phyloP scores from a whole-genome alignment of 2,113 vertebrate genomes.

The Dicaeum eximium region DNA sequence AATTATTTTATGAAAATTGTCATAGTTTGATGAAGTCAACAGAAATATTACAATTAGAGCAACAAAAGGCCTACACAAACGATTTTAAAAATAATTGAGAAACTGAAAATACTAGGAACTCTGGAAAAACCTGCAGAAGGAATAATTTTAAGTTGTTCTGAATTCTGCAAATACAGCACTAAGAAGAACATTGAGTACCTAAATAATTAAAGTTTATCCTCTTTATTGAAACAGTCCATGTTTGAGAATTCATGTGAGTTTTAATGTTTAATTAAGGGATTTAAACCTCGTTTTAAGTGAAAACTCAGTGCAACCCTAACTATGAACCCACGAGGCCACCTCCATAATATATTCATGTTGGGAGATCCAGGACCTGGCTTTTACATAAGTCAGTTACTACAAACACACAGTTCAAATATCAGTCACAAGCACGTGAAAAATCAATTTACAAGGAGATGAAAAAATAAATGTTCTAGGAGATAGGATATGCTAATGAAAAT shows the following conservation, averaged over 20 bases:
- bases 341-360: slow-evolving; percentile 50
- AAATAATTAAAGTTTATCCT: slow-evolving; percentile 64
- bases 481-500: slow-evolving; percentile 61
- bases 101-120: neutral
- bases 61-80: neutral
- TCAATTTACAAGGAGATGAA: slow-evolving; percentile 62
- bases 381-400: slow-evolving; percentile 55
- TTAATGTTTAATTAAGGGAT: slow-evolving; percentile 65
- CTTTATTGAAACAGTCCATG: slow-evolving; percentile 54
- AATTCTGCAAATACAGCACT: slow-evolving; percentile 37
- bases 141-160: slow-evolving; percentile 17
- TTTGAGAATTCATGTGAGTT: slow-evolving; percentile 33
- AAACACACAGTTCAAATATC: slow-evolving; percentile 64
- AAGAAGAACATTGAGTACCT: slow-evolving; percentile 35
- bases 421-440: slow-evolving; percentile 50
- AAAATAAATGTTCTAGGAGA: slow-evolving; percentile 62
- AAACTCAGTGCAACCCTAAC: slow-evolving; percentile 39
- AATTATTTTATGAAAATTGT: neutral
- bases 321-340: slow-evolving; percentile 2
- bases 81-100: neutral
- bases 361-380: slow-evolving; percentile 35
- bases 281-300: slow-evolving; percentile 53
- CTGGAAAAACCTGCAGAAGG: neutral
- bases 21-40: neutral
- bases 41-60: neutral